Evolutionary conservation across 2,888 invertebrate species (phyloP).

Genomic region (Brenthis hecate): DNA sequence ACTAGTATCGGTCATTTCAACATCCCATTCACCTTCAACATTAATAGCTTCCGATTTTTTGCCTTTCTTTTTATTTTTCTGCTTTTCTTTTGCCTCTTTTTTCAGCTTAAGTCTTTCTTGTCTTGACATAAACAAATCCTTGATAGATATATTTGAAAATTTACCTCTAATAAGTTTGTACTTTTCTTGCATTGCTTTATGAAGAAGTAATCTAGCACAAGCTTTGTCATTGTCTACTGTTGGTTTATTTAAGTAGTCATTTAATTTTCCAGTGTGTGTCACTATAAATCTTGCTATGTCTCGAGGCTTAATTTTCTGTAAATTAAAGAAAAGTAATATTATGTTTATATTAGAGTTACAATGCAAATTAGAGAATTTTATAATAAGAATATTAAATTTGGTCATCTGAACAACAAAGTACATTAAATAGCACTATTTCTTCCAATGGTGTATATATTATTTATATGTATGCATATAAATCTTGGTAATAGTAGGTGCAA

Average conservation of each 20-base stretch:
- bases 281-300: constrained; percentile 70
- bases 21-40: constrained; percentile 61
- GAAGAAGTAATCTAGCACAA: constrained; percentile 68
- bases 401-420: not conserved
- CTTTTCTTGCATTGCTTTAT: constrained; percentile 68
- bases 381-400: not conserved
- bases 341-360: too few relatives aligned
- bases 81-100: constrained; percentile 66
- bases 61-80: constrained; percentile 54
- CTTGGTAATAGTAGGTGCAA: not conserved
- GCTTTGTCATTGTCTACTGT: constrained; percentile 65
- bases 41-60: constrained; percentile 49
- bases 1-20: constrained; percentile 50
- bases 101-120: constrained; percentile 67
- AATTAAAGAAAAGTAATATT: constrained; percentile 27
- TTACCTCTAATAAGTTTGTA: constrained; percentile 62
- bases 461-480: not conserved
- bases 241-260: constrained; percentile 64
- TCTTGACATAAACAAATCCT: constrained; percentile 73
- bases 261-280: constrained; percentile 64
- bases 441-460: not conserved
- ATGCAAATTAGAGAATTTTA: too few relatives aligned
- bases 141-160: constrained; percentile 66
- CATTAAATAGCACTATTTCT: not conserved
- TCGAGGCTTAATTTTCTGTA: constrained; percentile 74